Percentiles rank a stretch among this genome's conserved stretches.
phyloP scores from a whole-genome alignment of 2,797 vertebrate genomes.

The Champsocephalus gunnari region DNA sequence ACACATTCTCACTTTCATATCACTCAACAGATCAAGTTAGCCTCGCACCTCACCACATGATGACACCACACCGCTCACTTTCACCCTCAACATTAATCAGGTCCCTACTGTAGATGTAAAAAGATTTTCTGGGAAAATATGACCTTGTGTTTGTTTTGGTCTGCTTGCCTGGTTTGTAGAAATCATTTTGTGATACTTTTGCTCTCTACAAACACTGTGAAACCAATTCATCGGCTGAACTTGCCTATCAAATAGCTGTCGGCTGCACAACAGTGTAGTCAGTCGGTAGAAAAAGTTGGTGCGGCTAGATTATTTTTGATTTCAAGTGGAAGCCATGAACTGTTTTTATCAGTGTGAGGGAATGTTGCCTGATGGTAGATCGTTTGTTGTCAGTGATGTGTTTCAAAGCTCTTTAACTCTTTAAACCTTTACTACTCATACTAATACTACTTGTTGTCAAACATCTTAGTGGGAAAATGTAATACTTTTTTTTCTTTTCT shows the following conservation, averaged over 20 bases:
- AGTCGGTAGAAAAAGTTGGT: not conserved
- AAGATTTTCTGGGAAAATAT: slow-evolving; percentile 12
- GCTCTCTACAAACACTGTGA: slow-evolving; percentile 59
- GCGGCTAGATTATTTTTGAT: slow-evolving; percentile 48
- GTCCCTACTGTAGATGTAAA: not conserved
- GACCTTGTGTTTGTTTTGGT: slow-evolving; percentile 66
- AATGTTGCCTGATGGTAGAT: slow-evolving; percentile 80
- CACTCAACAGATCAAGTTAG: slow-evolving; percentile 69
- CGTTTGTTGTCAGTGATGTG: slow-evolving; percentile 69
- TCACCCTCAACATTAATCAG: slow-evolving; percentile 14
- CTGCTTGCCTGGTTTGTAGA: slow-evolving; percentile 75
- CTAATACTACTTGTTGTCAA: slow-evolving; percentile 50
- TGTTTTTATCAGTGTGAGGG: slow-evolving; percentile 81
- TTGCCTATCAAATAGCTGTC: slow-evolving; percentile 52
- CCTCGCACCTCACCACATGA: slow-evolving; percentile 47
- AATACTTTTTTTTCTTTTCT: slow-evolving; percentile 72
- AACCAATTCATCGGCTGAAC: slow-evolving; percentile 67
- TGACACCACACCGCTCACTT: slow-evolving; percentile 42
- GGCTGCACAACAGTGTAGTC: slow-evolving; percentile 14
- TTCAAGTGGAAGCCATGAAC: slow-evolving; percentile 73
- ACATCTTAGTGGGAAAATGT: slow-evolving; percentile 57
- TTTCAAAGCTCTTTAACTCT: slow-evolving; percentile 30
- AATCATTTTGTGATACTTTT: slow-evolving; percentile 65
- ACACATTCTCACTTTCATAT: slow-evolving; percentile 88
- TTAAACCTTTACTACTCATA: slow-evolving; percentile 42